Base-by-base conservation (phyloP, 2,113 vertebrate species). In the Phalacrocorax carbo region DNA sequence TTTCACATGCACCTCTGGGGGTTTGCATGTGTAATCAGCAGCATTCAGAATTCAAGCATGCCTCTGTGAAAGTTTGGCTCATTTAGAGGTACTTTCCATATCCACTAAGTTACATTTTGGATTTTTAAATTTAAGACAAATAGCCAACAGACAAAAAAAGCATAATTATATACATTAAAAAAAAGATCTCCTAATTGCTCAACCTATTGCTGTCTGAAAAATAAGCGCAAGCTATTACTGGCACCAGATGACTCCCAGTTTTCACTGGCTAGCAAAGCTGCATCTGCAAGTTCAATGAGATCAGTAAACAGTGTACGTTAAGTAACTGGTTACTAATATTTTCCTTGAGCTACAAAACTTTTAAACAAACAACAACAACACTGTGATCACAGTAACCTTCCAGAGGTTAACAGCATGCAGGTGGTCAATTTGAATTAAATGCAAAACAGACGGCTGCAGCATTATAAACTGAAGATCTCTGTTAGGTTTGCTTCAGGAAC, bases 301-400 rank as follows among this genome's bases (percentile, higher is more conserved):
- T 97, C 96, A 96, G 98, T 97, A 98, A 98, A 98, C 98, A 98
- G 72, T 42, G 57, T 92, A 98, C 97, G 96, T 97, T 98, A 98
- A 98, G 97, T 97, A 98, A 98, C 96, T 91, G 84, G 92, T 98
- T 98, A 97, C 96, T 96, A 98, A 98, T 95, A 98, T 98, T 98
- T 98, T 98, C 98, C 98, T 96, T 97, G 88, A 97, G 96, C 97
- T 97, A 84, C 95, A 96, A 97, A 98, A 97, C 92, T 98, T 98
- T 98, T 95, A 97, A 97, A 96, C 97, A 98, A 98, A 98, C 96
- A 98, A 98, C 98, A 98, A 97, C 97, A 98, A 97, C 97, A 97
- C 93, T 97, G 96, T 58, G 97, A 97, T 98, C 94, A 77, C 97
- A 95, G 95, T 95, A 98, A 96, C 97, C 96, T 98, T 98, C 96